Base-by-base conservation (phyloP, 2,797 vertebrate species). In the Galago senegalensis region DNA sequence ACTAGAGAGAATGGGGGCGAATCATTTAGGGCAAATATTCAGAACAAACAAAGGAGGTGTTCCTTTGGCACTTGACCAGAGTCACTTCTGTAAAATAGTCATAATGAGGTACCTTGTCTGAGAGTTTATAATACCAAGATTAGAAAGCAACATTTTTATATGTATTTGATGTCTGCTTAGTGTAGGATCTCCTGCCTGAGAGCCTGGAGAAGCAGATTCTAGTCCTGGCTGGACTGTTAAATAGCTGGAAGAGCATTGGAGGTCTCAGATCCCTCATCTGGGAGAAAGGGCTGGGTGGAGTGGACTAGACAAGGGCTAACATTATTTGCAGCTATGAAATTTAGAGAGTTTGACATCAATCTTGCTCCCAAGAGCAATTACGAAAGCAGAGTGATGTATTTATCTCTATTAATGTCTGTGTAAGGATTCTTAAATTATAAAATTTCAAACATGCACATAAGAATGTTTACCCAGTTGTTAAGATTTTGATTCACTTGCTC, bases 321-420 rank as follows among this genome's bases (percentile, higher is more conserved):
- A 75, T 82, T 90, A 29, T 89, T 92, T 75, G 46, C 16, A 76
- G 43, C 75, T 49, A 27, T 25, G n/a, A 92, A 86, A 88, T 29
- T 93, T 95, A 73, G 80, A 87, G 61, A 87, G 9, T 91, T 89
- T 91, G 70, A 83, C 14, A 72, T 46, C 86, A 79, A 56, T 29
- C 60, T 94, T 95, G 25, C 69, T 95, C 75, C 80, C 29, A 34
- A n/a, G 34, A 90, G 23, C 87, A 73, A 88, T 70, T 88, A 21
- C 1, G 63, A 92, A 75, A 93, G 27, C 5, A 91, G n/a, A 69
- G 13, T 63, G 60, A 69, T 75, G 76, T 61, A 53, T 46, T 49
- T 80, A 12, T 23, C 43, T 75, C 18, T 21, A 80, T 65, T 17
- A 73, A 37, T 79, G 29, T 92, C 67, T 87, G 25, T 14, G 60